phyloP scores from a whole-genome alignment of 2,888 invertebrate species.

The Beris chalybata region DNA sequence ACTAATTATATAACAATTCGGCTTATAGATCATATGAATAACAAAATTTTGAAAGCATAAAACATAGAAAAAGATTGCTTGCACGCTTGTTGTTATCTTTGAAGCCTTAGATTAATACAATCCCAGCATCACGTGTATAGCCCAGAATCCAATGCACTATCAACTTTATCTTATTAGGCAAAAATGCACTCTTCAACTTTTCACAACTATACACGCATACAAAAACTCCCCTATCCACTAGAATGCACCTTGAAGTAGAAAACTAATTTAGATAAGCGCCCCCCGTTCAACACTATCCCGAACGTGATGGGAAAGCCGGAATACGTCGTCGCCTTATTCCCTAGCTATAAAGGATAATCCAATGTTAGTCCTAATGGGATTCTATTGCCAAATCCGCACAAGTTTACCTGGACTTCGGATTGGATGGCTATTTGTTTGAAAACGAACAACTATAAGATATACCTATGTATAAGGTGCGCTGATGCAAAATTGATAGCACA shows the following conservation, averaged over 20 bases:
- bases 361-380: constrained; percentile 4
- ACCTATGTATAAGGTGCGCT: constrained; percentile 17
- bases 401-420: constrained; percentile 19
- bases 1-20: neutral
- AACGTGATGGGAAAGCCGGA: constrained; percentile 4
- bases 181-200: constrained; percentile 18
- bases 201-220: neutral
- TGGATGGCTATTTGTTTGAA: constrained; percentile 8
- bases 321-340: constrained; percentile 10
- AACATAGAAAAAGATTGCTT: no score
- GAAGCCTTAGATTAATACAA: neutral
- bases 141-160: constrained; percentile 16
- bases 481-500: constrained; percentile 20
- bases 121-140: neutral
- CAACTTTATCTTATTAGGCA: constrained; percentile 14
- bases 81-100: no score
- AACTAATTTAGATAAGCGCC: constrained; percentile 32
- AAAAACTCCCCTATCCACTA: no score
- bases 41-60: no score
- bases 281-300: constrained; percentile 2
- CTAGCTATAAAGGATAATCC: constrained; percentile 7
- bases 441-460: neutral
- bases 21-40: no score
- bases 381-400: neutral
- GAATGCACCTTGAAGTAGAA: constrained; percentile 24